phyloP scores from a whole-genome alignment of 1,140 invertebrate genomes.

The Coelopa frigida region DNA sequence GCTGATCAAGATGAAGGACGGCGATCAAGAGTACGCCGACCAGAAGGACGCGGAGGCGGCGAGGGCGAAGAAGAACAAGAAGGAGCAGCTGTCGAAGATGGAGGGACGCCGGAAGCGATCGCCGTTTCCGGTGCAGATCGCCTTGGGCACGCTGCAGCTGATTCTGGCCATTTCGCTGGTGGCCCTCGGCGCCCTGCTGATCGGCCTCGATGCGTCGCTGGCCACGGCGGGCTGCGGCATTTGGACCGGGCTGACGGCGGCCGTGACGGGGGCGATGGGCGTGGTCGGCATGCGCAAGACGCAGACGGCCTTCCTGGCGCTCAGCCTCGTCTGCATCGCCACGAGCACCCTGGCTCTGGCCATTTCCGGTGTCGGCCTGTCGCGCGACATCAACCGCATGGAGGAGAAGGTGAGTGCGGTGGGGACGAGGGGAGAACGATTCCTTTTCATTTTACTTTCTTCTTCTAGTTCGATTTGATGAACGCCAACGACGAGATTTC shows the following conservation, averaged over 20 bases:
- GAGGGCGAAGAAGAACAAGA: conserved; percentile 21
- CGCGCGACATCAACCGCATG: conserved; percentile 36
- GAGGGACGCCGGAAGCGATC: conserved; percentile 34
- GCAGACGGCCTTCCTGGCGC: conserved; percentile 38
- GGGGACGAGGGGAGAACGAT: background rate
- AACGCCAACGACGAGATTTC: conserved; percentile 35
- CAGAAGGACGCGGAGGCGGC: conserved; percentile 22
- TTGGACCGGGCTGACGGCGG: conserved; percentile 39
- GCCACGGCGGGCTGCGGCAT: conserved; percentile 40
- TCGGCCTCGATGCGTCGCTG: conserved; percentile 34
- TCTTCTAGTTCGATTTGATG: conserved; percentile 29
- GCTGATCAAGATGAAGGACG: conserved; percentile 36
- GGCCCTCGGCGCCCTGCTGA: conserved; percentile 35
- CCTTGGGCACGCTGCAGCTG: conserved; percentile 35
- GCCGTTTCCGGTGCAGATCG: conserved; percentile 36
- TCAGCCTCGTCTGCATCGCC: conserved; percentile 42
- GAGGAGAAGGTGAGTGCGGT: conserved; percentile 28
- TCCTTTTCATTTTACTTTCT: background rate
- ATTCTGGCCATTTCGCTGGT: conserved; percentile 36
- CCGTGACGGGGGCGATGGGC: conserved; percentile 38
- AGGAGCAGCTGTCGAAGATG: conserved; percentile 6
- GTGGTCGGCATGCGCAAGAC: conserved; percentile 40
- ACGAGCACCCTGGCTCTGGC: conserved; percentile 40
- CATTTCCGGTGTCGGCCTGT: conserved; percentile 39
- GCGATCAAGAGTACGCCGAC: conserved; percentile 15